A percentile compares a stretch with the other conserved stretches of the same genome.
phyloP scores from a whole-genome alignment of 2,113 vertebrate genomes.

The Lichenostomus cassidix region DNA sequence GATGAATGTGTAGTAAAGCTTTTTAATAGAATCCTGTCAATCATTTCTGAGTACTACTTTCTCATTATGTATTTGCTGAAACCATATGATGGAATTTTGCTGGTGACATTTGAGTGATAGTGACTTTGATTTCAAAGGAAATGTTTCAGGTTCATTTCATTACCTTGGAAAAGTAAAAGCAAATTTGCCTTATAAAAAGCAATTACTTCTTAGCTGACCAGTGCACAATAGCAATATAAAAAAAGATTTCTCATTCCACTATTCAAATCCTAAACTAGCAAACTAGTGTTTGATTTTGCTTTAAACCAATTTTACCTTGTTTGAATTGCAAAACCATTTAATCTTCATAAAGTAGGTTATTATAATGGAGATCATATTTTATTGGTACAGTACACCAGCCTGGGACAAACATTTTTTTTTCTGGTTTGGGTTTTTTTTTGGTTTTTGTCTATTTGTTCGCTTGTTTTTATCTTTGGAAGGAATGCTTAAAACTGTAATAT shows the following conservation, averaged over 20 bases:
- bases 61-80: slow-evolving; percentile 84
- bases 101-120: slow-evolving; percentile 89
- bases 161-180: slow-evolving; percentile 94
- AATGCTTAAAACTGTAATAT: neutral
- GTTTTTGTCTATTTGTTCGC: neutral
- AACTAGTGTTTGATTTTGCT: slow-evolving; percentile 83
- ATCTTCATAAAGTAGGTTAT: slow-evolving; percentile 86
- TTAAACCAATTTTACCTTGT: slow-evolving; percentile 84
- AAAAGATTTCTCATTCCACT: slow-evolving; percentile 82
- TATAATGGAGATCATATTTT: slow-evolving; percentile 82
- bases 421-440: neutral
- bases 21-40: slow-evolving; percentile 92
- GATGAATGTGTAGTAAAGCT: slow-evolving; percentile 78
- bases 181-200: slow-evolving; percentile 99
- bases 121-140: slow-evolving; percentile 86
- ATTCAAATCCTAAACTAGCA: slow-evolving; percentile 83
- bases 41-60: slow-evolving; percentile 79
- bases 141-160: slow-evolving; percentile 96
- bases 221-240: slow-evolving; percentile 85
- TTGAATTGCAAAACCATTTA: slow-evolving; percentile 86
- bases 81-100: slow-evolving; percentile 86
- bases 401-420: slow-evolving; percentile 30
- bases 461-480: neutral
- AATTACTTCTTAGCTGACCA: slow-evolving; percentile 95
- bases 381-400: slow-evolving; percentile 62